Percentiles rank a stretch among this genome's conserved stretches.
Evolutionary conservation across 1,140 invertebrate genomes (phyloP).

Genomic region (Eueides isabella): DNA sequence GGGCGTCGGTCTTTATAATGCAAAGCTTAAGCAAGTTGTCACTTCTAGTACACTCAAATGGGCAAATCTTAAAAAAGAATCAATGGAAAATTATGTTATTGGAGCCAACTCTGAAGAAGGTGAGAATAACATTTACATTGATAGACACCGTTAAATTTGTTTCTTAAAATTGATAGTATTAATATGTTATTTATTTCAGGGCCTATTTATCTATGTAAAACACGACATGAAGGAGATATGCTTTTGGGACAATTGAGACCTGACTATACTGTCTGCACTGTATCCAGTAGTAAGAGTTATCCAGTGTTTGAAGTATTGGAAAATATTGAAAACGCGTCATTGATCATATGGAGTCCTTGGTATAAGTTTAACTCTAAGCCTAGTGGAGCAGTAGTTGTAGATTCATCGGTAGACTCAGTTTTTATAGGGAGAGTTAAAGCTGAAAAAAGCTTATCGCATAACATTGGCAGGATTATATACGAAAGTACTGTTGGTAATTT

Average conservation of each 20-base stretch:
- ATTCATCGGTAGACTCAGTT: constrained; percentile 72
- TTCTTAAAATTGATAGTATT: neutral
- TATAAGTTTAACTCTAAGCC: constrained; percentile 84
- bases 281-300: constrained; percentile 84
- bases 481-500: constrained; percentile 86
- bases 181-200: constrained; percentile 55
- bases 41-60: constrained; percentile 76
- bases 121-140: constrained; percentile 32
- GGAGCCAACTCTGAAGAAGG: constrained; percentile 68
- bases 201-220: constrained; percentile 89
- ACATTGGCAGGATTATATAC: constrained; percentile 86
- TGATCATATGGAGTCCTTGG: constrained; percentile 88
- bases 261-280: constrained; percentile 84
- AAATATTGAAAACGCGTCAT: constrained; percentile 89
- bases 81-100: constrained; percentile 65
- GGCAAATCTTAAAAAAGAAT: constrained; percentile 68
- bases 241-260: constrained; percentile 86
- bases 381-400: constrained; percentile 85
- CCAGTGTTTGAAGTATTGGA: constrained; percentile 88
- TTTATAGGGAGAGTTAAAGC: constrained; percentile 78
- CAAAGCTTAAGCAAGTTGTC: constrained; percentile 65
- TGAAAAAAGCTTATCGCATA: constrained; percentile 81
- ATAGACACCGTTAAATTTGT: neutral
- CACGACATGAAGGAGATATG: constrained; percentile 86
- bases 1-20: constrained; percentile 63